Percentiles rank a stretch among this genome's conserved stretches.
phyloP scores from a whole-genome alignment of 2,113 vertebrate species.

The Ameiurus melas region DNA sequence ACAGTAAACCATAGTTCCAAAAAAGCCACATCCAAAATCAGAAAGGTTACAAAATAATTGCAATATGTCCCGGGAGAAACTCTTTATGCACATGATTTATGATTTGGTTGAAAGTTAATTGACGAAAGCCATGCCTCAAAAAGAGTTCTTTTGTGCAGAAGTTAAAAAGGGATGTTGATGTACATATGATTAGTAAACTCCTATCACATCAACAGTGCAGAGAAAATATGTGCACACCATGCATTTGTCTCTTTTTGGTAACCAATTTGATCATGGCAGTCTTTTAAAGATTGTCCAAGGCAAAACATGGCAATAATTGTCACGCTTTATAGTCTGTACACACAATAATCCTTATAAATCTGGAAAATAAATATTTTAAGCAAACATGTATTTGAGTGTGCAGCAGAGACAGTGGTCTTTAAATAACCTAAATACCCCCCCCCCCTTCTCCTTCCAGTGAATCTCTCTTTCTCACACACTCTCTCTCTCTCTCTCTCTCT shows the following conservation, averaged over 20 bases:
- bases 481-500: slow-evolving; percentile 26
- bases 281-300: slow-evolving; percentile 3
- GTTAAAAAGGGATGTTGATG: slow-evolving; percentile 3
- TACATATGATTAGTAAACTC: not conserved
- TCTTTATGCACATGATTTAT: slow-evolving; percentile 26
- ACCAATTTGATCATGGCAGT: not conserved
- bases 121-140: not conserved
- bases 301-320: not conserved
- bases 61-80: slow-evolving; percentile 28
- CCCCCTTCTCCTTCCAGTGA: slow-evolving; percentile 56
- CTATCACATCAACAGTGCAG: not conserved
- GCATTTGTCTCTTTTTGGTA: not conserved
- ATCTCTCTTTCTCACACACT: slow-evolving; percentile 38
- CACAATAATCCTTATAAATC: not conserved
- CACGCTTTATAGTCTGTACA: not conserved
- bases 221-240: not conserved
- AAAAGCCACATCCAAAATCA: slow-evolving; percentile 40
- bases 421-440: slow-evolving; percentile 65
- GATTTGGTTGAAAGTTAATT: slow-evolving; percentile 32
- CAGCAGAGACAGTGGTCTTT: slow-evolving; percentile 48
- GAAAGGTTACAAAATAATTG: slow-evolving; percentile 41
- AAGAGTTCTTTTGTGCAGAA: not conserved
- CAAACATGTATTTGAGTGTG: slow-evolving; percentile 26
- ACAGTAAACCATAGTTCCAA: slow-evolving; percentile 38
- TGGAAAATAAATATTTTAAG: not conserved